Conservation (phyloP, 2,888 invertebrate species). For the Entomobrya proxima region DNA sequence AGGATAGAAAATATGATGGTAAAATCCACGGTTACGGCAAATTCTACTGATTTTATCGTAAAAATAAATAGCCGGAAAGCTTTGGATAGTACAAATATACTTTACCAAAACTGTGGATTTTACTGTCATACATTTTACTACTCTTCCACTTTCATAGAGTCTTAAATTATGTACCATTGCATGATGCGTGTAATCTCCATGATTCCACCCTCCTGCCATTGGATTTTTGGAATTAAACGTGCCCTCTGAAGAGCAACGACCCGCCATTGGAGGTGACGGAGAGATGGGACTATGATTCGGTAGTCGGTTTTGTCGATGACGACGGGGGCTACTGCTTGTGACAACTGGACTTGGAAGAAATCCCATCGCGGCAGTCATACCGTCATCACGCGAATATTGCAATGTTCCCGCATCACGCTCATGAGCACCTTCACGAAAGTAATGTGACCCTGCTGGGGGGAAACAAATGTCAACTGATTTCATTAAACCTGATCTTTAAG, state of each 20-base stretch:
- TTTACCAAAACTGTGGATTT: too few relatives aligned
- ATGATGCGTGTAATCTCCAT: constrained; percentile 50
- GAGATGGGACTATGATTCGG: constrained; percentile 46
- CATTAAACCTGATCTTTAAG: background rate
- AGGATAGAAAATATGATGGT: too few relatives aligned
- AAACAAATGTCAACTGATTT: background rate
- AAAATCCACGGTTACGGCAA: too few relatives aligned
- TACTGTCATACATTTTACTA: background rate
- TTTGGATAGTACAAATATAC: background rate
- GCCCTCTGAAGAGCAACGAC: constrained; percentile 25
- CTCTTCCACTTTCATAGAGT: background rate
- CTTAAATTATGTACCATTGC: constrained; percentile 11
- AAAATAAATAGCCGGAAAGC: background rate
- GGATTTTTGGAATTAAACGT: constrained; percentile 20
- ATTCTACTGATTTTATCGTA: too few relatives aligned
- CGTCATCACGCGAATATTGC: constrained; percentile 51
- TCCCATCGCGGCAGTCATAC: constrained; percentile 46
- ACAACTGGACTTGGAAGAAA: constrained; percentile 61
- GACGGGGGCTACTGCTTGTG: constrained; percentile 59
- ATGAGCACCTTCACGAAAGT: constrained; percentile 52
- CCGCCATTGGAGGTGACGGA: constrained; percentile 46
- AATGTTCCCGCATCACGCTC: constrained; percentile 47
- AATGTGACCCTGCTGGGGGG: constrained; percentile 31
- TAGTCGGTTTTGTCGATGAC: background rate
- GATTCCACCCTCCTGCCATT: constrained; percentile 17